A percentile compares a stretch with the other conserved stretches of the same genome.
Evolutionary conservation across 37 sponge, comb jelly and placozoan genomes (phyloP).

Genomic region (Chondrilla cf. caribensis): DNA sequence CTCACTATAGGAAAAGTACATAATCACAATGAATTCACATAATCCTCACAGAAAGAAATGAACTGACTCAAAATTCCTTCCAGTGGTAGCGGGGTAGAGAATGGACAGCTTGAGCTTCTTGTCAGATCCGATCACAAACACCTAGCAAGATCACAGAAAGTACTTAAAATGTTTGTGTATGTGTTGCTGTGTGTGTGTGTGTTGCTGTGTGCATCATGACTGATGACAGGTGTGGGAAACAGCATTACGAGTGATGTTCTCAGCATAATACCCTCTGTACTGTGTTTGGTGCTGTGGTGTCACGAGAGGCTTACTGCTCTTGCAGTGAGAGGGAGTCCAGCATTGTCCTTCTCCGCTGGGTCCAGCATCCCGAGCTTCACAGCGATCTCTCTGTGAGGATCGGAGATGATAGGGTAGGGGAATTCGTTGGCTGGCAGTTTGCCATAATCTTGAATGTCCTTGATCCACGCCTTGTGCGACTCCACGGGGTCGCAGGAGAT

Average conservation of each 20-base stretch:
- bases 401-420: slow-evolving; percentile 95
- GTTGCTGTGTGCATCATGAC: too few relatives aligned
- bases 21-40: too few relatives aligned
- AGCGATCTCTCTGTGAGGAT: slow-evolving; percentile 84
- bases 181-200: too few relatives aligned
- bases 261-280: too few relatives aligned
- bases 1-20: slow-evolving; percentile 57
- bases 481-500: slow-evolving; percentile 84
- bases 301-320: slow-evolving; percentile 75
- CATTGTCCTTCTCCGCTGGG: slow-evolving; percentile 94
- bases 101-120: slow-evolving; percentile 95
- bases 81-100: slow-evolving; percentile 97
- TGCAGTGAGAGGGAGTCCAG: slow-evolving; percentile 92
- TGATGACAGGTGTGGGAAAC: not conserved
- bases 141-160: slow-evolving; percentile 39
- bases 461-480: slow-evolving; percentile 78
- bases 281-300: too few relatives aligned
- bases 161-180: not conserved
- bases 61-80: slow-evolving; percentile 93
- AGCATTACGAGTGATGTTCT: not conserved
- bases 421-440: slow-evolving; percentile 25
- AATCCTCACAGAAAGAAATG: too few relatives aligned
- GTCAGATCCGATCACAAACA: slow-evolving; percentile 91
- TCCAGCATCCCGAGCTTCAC: slow-evolving; percentile 94
- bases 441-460: slow-evolving; percentile 76